phyloP scores from a whole-genome alignment of 1,140 invertebrate species.

The Cyclina sinensis region DNA sequence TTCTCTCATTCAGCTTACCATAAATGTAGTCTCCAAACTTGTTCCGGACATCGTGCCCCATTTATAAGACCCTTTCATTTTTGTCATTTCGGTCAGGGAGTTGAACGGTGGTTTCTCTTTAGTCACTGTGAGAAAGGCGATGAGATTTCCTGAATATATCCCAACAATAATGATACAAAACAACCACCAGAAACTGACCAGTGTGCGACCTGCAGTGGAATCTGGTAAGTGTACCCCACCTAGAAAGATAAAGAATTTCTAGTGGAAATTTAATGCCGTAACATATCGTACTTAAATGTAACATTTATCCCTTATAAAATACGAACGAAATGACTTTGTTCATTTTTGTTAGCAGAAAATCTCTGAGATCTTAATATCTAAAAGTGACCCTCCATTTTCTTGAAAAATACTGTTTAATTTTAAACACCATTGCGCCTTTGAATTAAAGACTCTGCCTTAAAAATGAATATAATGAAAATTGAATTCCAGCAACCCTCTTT shows the following conservation, averaged over 20 bases:
- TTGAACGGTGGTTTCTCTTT: constrained; percentile 72
- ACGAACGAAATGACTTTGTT: no score
- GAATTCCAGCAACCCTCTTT: background rate
- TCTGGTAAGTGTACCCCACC: constrained; percentile 71
- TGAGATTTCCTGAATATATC: constrained; percentile 96
- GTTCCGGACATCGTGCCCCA: constrained; percentile 73
- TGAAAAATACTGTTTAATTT: no score
- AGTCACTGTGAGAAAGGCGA: constrained; percentile 96
- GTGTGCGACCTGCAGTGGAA: constrained; percentile 78
- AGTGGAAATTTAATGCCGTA: no score
- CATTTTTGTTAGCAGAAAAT: no score
- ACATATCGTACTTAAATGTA: no score
- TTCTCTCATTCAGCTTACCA: constrained; percentile 59
- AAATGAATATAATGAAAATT: background rate
- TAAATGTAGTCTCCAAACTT: constrained; percentile 47
- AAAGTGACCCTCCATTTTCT: no score
- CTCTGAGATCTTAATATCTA: no score
- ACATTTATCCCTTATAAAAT: no score
- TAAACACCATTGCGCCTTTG: no score
- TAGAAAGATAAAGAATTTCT: no score
- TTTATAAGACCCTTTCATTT: constrained; percentile 66
- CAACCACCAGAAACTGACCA: constrained; percentile 97
- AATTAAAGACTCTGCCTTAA: background rate
- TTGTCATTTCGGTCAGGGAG: constrained; percentile 68
- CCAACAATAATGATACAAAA: constrained; percentile 96